Percentiles rank a stretch among this genome's conserved stretches.
These are phyloP conservation scores for Fulmarus glacialis DNA, from an alignment of 2,113 vertebrate genomes.

Conservation along the genomic window DNA sequence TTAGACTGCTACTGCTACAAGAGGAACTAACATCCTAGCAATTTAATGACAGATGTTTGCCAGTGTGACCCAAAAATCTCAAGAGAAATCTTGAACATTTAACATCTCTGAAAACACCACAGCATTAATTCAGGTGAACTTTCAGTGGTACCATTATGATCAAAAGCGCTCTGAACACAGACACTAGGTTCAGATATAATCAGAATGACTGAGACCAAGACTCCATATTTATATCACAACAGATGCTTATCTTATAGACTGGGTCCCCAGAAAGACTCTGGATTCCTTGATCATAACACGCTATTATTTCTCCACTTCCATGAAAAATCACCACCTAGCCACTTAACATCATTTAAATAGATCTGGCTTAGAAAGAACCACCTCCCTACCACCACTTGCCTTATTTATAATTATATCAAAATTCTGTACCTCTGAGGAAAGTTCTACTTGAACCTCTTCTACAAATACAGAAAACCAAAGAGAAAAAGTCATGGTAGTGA, in stretches of 20 bases:
- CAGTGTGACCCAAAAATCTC: background rate
- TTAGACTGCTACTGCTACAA: background rate
- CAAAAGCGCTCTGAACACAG: background rate
- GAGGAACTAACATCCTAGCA: background rate
- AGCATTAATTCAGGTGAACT: background rate
- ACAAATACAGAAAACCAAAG: background rate
- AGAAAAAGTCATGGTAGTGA: background rate
- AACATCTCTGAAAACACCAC: background rate
- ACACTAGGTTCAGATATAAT: background rate
- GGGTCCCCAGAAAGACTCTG: background rate
- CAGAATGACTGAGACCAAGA: background rate
- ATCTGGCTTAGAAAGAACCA: background rate
- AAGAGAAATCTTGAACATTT: background rate
- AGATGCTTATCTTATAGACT: background rate
- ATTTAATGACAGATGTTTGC: background rate
- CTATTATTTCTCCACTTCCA: background rate
- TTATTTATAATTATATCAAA: background rate
- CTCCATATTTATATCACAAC: background rate
- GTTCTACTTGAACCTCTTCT: background rate
- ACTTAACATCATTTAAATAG: background rate
- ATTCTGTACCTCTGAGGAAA: background rate
- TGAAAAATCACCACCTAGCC: background rate
- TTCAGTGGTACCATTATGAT: background rate
- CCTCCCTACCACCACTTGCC: background rate
- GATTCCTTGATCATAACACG: background rate